Percentiles rank a stretch among this genome's conserved stretches.
These are phyloP conservation scores for Erannis defoliaria DNA, from an alignment of 2,888 invertebrate species.

Conservation along the genomic window DNA sequence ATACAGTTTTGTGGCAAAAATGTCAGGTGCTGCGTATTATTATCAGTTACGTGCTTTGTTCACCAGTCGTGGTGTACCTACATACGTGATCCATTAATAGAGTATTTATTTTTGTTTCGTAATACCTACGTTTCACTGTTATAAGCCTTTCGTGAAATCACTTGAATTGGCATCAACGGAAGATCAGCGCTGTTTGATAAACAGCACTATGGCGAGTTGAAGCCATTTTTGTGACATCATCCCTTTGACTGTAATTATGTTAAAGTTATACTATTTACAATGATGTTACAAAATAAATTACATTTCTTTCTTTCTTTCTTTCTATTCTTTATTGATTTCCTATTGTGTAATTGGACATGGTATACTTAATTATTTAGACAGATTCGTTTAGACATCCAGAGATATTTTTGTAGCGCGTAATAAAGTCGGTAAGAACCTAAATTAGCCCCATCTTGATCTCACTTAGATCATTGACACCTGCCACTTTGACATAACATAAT, in stretches of 20 bases:
- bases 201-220: no score
- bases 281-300: no score
- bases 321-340: neutral
- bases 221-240: no score
- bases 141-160: no score
- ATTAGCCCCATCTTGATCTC: neutral
- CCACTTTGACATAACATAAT: neutral
- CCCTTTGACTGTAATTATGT: no score
- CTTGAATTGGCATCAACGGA: no score
- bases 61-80: conserved; percentile 28
- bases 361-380: conserved; percentile 4
- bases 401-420: neutral
- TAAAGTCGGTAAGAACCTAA: neutral
- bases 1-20: conserved; percentile 11
- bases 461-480: neutral
- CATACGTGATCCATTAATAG: conserved; percentile 27
- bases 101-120: conserved; percentile 12
- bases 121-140: no score
- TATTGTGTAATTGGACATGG: conserved; percentile 10
- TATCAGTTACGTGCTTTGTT: conserved; percentile 25
- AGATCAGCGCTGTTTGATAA: no score
- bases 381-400: conserved; percentile 30
- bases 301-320: no score
- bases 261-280: no score
- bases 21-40: conserved; percentile 21